Evolutionary conservation across 2,113 vertebrate species (phyloP).

Genomic region (Pterocles gutturalis): DNA sequence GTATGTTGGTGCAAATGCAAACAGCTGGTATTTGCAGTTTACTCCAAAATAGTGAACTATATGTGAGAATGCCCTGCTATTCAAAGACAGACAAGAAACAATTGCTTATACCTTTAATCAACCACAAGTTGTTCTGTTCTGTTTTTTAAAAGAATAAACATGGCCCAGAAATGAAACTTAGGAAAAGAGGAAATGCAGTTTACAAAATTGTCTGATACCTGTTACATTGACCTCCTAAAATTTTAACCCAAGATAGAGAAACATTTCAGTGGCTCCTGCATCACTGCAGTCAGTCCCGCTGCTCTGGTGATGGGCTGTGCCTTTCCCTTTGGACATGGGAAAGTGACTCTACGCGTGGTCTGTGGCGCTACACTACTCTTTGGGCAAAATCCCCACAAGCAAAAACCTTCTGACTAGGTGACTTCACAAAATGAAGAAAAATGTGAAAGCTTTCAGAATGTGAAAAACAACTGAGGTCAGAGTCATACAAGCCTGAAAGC

Average conservation of each 20-base stretch:
- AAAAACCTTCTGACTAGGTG: background rate
- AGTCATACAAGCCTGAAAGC: too few species aligned
- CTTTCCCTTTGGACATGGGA: background rate
- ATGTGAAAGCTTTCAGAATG: background rate
- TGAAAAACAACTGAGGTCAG: background rate
- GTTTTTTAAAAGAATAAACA: background rate
- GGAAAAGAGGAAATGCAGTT: background rate
- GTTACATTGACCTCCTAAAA: background rate
- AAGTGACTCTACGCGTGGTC: fast-evolving
- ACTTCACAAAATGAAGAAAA: background rate
- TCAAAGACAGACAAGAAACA: background rate
- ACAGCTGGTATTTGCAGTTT: background rate
- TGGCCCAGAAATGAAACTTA: background rate
- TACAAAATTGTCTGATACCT: background rate
- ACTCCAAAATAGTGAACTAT: background rate
- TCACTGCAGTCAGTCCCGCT: background rate
- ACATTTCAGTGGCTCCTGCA: background rate
- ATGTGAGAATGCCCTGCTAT: background rate
- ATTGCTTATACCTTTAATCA: background rate
- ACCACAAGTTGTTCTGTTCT: background rate
- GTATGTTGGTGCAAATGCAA: background rate
- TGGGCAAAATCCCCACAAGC: background rate
- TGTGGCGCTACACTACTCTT: background rate
- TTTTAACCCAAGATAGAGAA: background rate
- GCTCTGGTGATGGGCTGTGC: fast-evolving